Conservation (phyloP, 1,140 invertebrate genomes). For the Nilaparvata lugens region DNA sequence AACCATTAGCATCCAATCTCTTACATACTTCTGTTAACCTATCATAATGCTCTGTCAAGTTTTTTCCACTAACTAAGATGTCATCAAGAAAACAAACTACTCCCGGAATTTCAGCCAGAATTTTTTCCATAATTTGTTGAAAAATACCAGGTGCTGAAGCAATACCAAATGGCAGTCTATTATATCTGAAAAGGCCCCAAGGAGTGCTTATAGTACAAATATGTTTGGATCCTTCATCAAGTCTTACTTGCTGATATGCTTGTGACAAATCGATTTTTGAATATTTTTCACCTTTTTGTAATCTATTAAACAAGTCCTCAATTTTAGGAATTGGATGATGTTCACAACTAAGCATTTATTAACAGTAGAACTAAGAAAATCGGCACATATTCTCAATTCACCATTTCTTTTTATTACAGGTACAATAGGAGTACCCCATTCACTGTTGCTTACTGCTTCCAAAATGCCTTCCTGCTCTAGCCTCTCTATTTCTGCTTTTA, state of each 20-base stretch:
- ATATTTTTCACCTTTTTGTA: constrained; percentile 7
- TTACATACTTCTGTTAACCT: constrained; percentile 15
- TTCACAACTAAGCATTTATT: not conserved
- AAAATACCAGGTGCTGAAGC: not conserved
- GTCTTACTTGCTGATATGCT: constrained; percentile 10
- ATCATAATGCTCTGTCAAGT: constrained; percentile 5
- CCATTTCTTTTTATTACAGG: not conserved
- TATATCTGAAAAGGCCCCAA: constrained; percentile 1
- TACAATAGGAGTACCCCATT: constrained; percentile 16
- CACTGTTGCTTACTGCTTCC: constrained; percentile 4
- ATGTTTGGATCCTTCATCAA: constrained; percentile 4
- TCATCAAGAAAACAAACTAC: constrained; percentile 19
- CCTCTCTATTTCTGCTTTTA: constrained; percentile 12
- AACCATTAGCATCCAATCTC: constrained; percentile 13
- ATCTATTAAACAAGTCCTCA: not conserved
- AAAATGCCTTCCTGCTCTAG: constrained; percentile 3
- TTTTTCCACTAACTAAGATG: constrained; percentile 18
- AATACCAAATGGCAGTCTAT: not conserved
- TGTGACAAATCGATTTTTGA: constrained; percentile 5
- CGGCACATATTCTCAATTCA: not conserved
- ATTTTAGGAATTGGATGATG: not conserved
- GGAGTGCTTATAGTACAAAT: constrained; percentile 7
- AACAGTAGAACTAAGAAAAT: not conserved
- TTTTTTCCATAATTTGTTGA: constrained; percentile 20
- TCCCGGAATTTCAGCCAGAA: constrained; percentile 12